A percentile compares a stretch with the other conserved stretches of the same genome.
These are phyloP conservation scores for Nerophis lumbriciformis DNA, from an alignment of 2,113 vertebrate genomes.

Conservation along the genomic window DNA sequence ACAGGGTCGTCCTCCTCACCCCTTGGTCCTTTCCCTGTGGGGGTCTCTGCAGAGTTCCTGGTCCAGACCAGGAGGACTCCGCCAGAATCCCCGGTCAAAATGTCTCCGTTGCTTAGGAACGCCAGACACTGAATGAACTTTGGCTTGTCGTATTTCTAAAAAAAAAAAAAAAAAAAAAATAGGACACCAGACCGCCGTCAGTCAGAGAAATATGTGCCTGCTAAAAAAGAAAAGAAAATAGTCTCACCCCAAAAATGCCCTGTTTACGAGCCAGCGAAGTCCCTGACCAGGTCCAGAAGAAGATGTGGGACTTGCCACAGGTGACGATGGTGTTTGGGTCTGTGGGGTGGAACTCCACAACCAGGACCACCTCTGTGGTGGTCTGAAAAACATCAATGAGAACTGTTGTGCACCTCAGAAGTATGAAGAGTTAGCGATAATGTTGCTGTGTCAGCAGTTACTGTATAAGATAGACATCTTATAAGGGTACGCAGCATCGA, in stretches of 20 bases:
- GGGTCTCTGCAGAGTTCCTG: constrained; percentile 81
- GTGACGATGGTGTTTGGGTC: constrained; percentile 92
- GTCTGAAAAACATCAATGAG: constrained; percentile 33
- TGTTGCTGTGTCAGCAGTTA: no score
- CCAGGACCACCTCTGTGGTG: constrained; percentile 83
- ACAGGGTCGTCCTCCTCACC: constrained; percentile 60
- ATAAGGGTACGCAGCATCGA: no score
- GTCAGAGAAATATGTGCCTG: no score
- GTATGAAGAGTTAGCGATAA: no score
- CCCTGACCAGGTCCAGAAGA: constrained; percentile 97
- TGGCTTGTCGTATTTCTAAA: constrained; percentile 97
- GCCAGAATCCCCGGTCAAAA: constrained; percentile 93
- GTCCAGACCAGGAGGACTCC: constrained; percentile 91
- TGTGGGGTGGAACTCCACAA: constrained; percentile 92
- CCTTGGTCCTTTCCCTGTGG: constrained; percentile 88
- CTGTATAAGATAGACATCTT: no score
- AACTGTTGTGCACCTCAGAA: no score
- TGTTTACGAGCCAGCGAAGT: constrained; percentile 91
- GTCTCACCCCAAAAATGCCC: constrained; percentile 89
- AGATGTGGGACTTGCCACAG: constrained; percentile 97
- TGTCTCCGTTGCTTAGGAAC: constrained; percentile 89
- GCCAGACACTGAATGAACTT: constrained; percentile 96
- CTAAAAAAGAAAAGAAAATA: background rate
- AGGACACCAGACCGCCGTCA: no score
- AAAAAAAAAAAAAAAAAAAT: background rate